Conservation (phyloP, 92 coral and sea anemone genomes). For the Pocillopora grandis region DNA sequence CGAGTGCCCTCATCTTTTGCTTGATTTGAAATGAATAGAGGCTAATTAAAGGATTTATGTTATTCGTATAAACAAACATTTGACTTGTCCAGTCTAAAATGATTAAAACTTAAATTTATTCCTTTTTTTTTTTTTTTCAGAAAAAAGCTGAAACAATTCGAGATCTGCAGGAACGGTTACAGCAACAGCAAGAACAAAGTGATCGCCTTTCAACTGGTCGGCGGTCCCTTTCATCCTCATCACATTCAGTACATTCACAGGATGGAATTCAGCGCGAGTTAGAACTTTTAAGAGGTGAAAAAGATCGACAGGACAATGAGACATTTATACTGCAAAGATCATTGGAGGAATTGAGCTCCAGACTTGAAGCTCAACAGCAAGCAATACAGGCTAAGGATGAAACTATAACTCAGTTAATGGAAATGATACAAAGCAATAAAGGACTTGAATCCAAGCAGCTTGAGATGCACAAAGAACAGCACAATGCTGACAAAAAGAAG, state of each 20-base stretch:
- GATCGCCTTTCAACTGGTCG: constrained; percentile 38
- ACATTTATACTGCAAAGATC: constrained; percentile 81
- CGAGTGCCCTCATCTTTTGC: no score
- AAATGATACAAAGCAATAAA: constrained; percentile 74
- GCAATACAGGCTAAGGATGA: constrained; percentile 80
- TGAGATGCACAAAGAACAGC: constrained; percentile 56
- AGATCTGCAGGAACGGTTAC: constrained; percentile 77
- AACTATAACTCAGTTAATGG: constrained; percentile 80
- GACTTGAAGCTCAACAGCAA: constrained; percentile 79
- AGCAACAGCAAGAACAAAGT: constrained; percentile 47
- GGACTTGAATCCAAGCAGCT: constrained; percentile 67
- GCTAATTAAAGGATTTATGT: no score
- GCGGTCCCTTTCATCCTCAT: constrained; percentile 58
- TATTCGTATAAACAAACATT: not conserved
- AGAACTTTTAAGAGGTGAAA: constrained; percentile 69
- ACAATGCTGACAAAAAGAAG: constrained; percentile 67
- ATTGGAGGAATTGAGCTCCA: constrained; percentile 76
- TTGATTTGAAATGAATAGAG: no score
- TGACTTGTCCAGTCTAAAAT: no score
- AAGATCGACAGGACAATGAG: constrained; percentile 85
- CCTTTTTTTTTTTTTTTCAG: constrained; percentile 25
- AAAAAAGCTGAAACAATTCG: constrained; percentile 79
- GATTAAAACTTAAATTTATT: not conserved
- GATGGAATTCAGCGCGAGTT: constrained; percentile 78
- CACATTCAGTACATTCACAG: constrained; percentile 56